Percentiles rank a stretch among this genome's conserved stretches.
These are phyloP conservation scores for Neotoma lepida DNA, from an alignment of 2,113 vertebrate genomes.

Conservation along the genomic window DNA sequence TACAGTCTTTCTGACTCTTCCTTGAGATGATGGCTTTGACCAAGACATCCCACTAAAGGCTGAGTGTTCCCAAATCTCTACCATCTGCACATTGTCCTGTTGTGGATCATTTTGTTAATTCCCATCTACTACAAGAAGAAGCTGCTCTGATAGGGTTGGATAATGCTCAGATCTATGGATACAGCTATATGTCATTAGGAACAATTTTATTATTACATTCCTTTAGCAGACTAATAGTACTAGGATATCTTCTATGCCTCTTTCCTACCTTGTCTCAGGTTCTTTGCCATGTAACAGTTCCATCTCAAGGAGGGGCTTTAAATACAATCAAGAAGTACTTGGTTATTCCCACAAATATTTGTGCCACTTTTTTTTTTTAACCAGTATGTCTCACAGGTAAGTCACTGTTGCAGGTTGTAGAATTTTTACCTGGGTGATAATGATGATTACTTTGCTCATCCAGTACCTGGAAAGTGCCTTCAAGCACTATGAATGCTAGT, in stretches of 20 bases:
- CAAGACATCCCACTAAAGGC: background rate
- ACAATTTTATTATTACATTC: background rate
- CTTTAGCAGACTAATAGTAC: background rate
- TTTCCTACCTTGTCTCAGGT: background rate
- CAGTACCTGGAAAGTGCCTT: background rate
- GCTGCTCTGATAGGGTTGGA: background rate
- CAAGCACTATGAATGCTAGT: background rate
- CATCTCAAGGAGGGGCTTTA: no score
- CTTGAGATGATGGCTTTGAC: background rate
- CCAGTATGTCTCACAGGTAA: background rate
- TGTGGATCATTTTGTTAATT: background rate
- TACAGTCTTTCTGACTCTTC: background rate
- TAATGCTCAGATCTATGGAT: background rate
- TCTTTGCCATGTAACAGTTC: background rate
- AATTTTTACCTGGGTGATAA: background rate
- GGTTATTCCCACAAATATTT: background rate
- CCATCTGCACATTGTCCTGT: background rate
- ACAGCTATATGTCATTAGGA: background rate
- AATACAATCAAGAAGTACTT: background rate
- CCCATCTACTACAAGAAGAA: background rate
- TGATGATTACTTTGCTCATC: background rate
- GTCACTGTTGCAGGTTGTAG: background rate
- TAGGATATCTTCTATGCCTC: background rate
- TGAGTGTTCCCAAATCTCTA: background rate
- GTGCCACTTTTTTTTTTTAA: background rate